Evolutionary conservation across 1,140 invertebrate species (phyloP), one percentile per base, ranked within the genome.

Genomic region (Polyergus mexicanus): DNA sequence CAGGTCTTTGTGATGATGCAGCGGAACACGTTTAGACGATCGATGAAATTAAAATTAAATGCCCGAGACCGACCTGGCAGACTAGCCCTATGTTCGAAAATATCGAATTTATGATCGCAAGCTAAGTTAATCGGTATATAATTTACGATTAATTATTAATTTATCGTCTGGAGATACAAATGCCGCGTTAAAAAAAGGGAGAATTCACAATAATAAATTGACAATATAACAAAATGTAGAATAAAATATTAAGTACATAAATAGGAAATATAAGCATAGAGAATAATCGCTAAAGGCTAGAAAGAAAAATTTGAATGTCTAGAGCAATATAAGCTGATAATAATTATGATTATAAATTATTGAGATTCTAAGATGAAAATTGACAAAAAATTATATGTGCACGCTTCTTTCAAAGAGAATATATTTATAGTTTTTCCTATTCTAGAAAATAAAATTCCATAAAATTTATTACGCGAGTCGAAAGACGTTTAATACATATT

Each of bases 1-100:
- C 51, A 19, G 41, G 47, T 84, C 22, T 38, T 66, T n/a, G n/a
- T 32, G 41, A 86, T 10, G 81, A 77, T 35, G 47, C 4, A 58
- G 19, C 56, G 25, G 13, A 16, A 76, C 25, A 54, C 56, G 38
- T 6, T 65, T 65, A 47, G 7, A 44, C n/a, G 35, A 63, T 19
- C 60, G 44, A 1, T 28, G 16, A 51, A 66, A 68, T 78, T 54
- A 54, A 66, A 54, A 8, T 41, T 47, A 6, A 47, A 19, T 13
- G 10, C 3, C n/a, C 16, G 35, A 66, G n/a, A 51, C 19, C 19
- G 13, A 78, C 11, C 58, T 28, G 6, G 10, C 8, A 51, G 19
- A 32, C 0, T 4, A 13, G 8, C 5, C 32, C 19, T 32, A 13
- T 13, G 22, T 63, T 28, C 5, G 63, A 63, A 32, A 25, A 63